Evolutionary conservation across 2,113 vertebrate species (phyloP), one percentile per base, ranked within the genome.

Genomic region (Osmerus mordax): DNA sequence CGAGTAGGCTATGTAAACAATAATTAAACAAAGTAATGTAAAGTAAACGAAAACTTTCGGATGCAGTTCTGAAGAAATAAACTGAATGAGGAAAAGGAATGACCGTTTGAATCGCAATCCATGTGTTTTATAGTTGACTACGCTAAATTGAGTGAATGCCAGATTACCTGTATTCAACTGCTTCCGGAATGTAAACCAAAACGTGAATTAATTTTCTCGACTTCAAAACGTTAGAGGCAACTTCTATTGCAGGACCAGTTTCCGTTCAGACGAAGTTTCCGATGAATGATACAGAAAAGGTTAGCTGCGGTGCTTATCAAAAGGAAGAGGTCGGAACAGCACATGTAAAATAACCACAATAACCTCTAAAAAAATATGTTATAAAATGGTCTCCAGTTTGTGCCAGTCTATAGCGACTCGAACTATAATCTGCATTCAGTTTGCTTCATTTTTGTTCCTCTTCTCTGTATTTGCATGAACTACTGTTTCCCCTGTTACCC

Each of bases 371-470:
- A 4, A 19, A 41, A 41, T 12, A n/a, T 65, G 3, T 12, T 9
- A 13, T 32, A 41, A 41, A 8, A 9, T 41, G 36, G 36, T 41
- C 36, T 41, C 36, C 36, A 8, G 25, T 64, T 15, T 29, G 25
- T 16, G 18, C 32, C 28, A 32, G 61, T 25, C 25, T 15, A 32
- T 18, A 2, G 15, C 4, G 61, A 25, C 59, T 61, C 21, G 59
- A 23, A 3, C 6, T 60, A 65, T 13, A 55, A 53, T 54, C 16
- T 29, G 28, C 53, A 60, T 64, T 66, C 67, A 41, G 8, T 1
- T 9, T 76, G 72, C 80, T 59, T 77, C 63, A 64, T 88, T 87
- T 87, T 74, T 71, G 85, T 91, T 91, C 89, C 88, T 89, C 81
- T 89, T 64, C 32, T 55, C 18, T 56, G 21, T 23, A 85, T 87